Base-by-base conservation (phyloP, 2,113 vertebrate species). In the Pelodiscus sinensis region DNA sequence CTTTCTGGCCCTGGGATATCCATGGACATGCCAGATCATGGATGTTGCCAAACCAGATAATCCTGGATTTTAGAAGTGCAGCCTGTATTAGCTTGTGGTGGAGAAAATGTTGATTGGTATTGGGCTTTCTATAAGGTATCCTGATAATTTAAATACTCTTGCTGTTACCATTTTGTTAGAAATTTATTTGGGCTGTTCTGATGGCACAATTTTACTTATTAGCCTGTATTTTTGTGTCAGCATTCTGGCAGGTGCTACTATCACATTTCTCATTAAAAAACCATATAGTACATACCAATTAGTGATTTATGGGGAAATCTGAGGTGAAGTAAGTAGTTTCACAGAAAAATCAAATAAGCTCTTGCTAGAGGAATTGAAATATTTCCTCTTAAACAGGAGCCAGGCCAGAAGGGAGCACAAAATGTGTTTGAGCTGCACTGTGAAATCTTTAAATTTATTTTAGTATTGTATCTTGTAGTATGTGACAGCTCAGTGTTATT, bases 281-380 rank as follows among this genome's bases (percentile, higher is more conserved):
- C 13, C 58, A 1, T 2, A 0, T 2, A 0, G 1, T 58, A 31
- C 27, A 44, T 65, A 12, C 4, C n/a, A 0, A 0, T 9, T 0
- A 7, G 0, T 14, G 55, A 11, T 2, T 27, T 11, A 14, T 44
- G 14, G 84, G 2, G 50, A 65, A 1, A 21, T 44, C 0, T 73
- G n/a, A 73, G 57, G 35, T 10, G 14, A 4, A 55, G 2, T 78
- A 16, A 62, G 54, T n/a, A 3, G 0, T n/a, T 38, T 75, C 38
- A 57, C 56, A 78, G 58, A 82, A 25, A 1, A 35, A 3, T 84
- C 79, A 71, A 78, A n/a, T 0, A 4, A 27, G 80, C 81, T 35
- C 25, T 68, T 86, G 77, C 80, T 54, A 0, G 3, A 54, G 55
- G 24, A 38, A 4, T 89, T 52, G 1, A 71, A 84, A 54, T 3